A percentile compares a stretch with the other conserved stretches of the same genome.
These are phyloP conservation scores for Heliconius sara DNA, from an alignment of 2,888 invertebrate genomes.

Conservation along the genomic window DNA sequence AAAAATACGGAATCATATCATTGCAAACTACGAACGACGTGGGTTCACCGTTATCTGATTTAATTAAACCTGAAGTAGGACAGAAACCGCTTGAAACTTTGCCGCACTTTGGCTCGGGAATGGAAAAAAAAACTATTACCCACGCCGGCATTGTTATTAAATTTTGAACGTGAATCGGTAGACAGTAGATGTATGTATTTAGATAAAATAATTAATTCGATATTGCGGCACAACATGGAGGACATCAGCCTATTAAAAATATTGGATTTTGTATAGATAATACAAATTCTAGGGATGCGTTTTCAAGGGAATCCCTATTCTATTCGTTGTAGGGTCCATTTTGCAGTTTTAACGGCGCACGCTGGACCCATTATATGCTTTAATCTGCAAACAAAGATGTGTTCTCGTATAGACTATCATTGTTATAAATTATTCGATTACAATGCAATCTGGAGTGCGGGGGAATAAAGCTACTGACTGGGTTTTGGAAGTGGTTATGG, in stretches of 20 bases:
- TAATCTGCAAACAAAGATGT: constrained; percentile 26
- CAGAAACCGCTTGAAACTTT: constrained; percentile 35
- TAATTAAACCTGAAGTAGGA: constrained; percentile 37
- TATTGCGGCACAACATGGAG: constrained; percentile 7
- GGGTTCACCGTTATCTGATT: constrained; percentile 36
- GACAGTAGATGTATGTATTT: constrained; percentile 3
- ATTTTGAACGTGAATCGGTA: constrained; percentile 14
- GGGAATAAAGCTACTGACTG: constrained; percentile 28
- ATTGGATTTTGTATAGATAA: constrained; percentile 21
- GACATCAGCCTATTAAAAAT: constrained; percentile 15
- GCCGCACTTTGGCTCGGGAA: constrained; percentile 30
- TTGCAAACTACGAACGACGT: constrained; percentile 31
- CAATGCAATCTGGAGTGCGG: constrained; percentile 43
- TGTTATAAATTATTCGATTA: constrained; percentile 43
- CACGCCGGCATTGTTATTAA: constrained; percentile 20
- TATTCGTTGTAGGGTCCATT: neutral
- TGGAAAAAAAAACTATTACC: constrained; percentile 24
- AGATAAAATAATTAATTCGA: constrained; percentile 18
- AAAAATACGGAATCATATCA: constrained; percentile 30
- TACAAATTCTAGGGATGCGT: neutral
- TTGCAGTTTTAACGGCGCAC: neutral
- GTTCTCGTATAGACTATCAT: constrained; percentile 30
- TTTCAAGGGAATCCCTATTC: constrained; percentile 4
- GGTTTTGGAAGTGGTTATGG: constrained; percentile 14
- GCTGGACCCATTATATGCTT: constrained; percentile 17